Base-by-base conservation (phyloP, 2,113 vertebrate species). In the Odontesthes bonariensis region DNA sequence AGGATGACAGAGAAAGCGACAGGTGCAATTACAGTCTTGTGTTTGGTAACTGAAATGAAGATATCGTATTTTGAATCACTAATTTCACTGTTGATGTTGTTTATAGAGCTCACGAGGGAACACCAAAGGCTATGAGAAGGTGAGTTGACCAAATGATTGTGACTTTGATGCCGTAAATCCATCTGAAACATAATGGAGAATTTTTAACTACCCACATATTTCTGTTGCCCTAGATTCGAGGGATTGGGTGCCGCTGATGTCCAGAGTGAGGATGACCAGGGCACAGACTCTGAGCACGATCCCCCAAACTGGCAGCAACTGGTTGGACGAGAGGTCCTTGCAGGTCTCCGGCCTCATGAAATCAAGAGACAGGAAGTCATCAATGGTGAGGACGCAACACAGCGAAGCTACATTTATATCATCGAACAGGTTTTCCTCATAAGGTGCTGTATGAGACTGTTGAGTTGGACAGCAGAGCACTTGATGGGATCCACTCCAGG, bases 281-380 rank as follows among this genome's bases (percentile, higher is more conserved):
- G 90, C 23, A 96, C 94, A 1, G 98, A 99, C 84, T 90, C 95
- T 19, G 98, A 99, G 82, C 95, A 86, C n/a, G 97, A 98, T 88
- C 96, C 96, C 32, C 95, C 95, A 38, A 97, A 96, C 90, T 99
- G 98, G 98, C 97, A 99, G 93, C 97, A 98, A 67, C 94, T 97
- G 0, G 98, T 99, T 75, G 97, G 96, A 82, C 92, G 94, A 57
- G 97, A 99, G 58, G 92, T 98, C 44, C 88, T 99, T 16, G 83
- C 96, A 7, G 94, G 94, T 49, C 95, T 99, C 69, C 95, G 96
- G 35, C 94, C 96, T 60, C 96, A 95, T n/a, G 97, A 99, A 84
- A 99, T 99, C 90, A 98, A 98, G 85, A 95, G 97, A 59, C 98
- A 99, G 47, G 97, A 99, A 89, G 98, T 99, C 77, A 99, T 99